Base-by-base conservation (phyloP, 2,888 invertebrate genomes). In the Clitarchus hookeri region DNA sequence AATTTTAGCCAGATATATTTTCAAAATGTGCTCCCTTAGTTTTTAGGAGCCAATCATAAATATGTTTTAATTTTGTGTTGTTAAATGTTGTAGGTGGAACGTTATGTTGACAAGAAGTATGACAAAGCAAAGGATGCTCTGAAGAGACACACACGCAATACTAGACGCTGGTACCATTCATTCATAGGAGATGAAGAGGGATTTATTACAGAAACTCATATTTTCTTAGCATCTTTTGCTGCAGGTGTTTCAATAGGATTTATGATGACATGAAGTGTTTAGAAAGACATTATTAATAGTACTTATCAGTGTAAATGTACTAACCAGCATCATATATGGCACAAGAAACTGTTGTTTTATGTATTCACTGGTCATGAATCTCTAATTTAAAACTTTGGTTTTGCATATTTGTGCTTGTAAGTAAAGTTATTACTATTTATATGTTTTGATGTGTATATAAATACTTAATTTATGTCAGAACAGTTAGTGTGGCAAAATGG, bases 151-250 rank as follows among this genome's bases (percentile, higher is more conserved):
- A 94, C 95, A 91, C 92, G 93, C 86, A 95, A 95, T 91, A 95
- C 95, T 23, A 95, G 95, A 89, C 94, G 94, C 90, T 97, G 97
- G 97, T 97, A 96, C 90, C 93, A 94, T 87, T 93, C 93, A 88
- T 91, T 96, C 83, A 93, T 94, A 25, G 88, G 88, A 89, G 95
- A 95, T 88, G 94, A 95, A 36, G 92, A 94, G 86, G 91, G 92
- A 23, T 95, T 94, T 90, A 92, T 96, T 84, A 95, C 95, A 89
- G 96, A 97, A 92, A 93, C 96, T 83, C 96, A 97, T 89, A 94
- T 97, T 88, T 97, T 97, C 91, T 89, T 96, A 88, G 94, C 95
- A 85, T 96, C 96, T n/a, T 97, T 97, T 92, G 93, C 94, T 88
- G 96, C 95, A 89, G 97, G 97, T 85, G 91, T 97, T 90, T 96